These are phyloP conservation scores for Leptocoma aspasia DNA, from an alignment of 2,113 vertebrate genomes.

Conservation along the genomic window DNA sequence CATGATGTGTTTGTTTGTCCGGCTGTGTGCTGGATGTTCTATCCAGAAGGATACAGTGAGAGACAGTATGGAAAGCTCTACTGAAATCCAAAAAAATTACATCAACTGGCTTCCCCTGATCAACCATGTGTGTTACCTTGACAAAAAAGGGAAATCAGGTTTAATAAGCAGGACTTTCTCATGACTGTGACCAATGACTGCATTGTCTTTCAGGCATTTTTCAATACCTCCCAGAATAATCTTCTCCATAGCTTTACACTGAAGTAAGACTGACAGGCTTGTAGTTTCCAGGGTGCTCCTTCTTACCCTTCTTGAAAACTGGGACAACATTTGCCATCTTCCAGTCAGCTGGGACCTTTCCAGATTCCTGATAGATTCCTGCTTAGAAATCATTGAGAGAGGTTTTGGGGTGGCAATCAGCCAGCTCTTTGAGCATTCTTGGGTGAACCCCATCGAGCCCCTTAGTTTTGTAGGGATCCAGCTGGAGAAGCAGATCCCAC, in stretches of 20 bases:
- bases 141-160: background rate
- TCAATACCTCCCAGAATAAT: background rate
- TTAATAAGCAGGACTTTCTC: background rate
- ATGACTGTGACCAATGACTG: background rate
- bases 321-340: background rate
- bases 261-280: background rate
- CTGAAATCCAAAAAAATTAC: background rate
- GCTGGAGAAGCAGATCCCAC: background rate
- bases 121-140: background rate
- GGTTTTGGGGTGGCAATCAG: background rate
- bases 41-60: background rate
- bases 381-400: background rate
- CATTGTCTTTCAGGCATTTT: background rate
- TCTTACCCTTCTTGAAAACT: background rate
- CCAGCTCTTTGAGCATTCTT: background rate
- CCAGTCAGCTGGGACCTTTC: background rate
- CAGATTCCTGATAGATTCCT: accelerated
- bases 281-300: background rate
- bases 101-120: background rate
- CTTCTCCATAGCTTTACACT: background rate
- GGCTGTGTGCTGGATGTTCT: background rate
- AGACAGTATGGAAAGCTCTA: background rate
- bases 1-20: background rate
- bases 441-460: background rate
- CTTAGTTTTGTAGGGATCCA: background rate